phyloP scores from a whole-genome alignment of 2,888 invertebrate genomes.

The Cataglyphis rosenhaueri region DNA sequence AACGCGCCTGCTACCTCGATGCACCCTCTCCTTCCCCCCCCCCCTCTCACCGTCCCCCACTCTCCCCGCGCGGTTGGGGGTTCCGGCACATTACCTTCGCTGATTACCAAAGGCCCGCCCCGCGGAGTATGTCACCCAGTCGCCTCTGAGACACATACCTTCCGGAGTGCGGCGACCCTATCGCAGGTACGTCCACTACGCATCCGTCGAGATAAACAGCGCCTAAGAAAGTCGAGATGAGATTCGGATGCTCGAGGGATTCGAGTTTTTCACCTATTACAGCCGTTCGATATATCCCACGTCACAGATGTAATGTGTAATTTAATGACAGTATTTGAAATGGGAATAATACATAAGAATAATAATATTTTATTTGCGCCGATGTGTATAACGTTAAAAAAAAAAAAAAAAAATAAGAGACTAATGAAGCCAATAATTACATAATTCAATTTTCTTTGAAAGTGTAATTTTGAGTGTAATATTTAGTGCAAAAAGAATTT shows the following conservation, averaged over 20 bases:
- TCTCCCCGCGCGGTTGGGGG: slow-evolving; percentile 70
- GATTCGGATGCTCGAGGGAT: neutral
- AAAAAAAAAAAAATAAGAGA: neutral
- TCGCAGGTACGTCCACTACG: slow-evolving; percentile 43
- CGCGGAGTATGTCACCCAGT: slow-evolving; percentile 83
- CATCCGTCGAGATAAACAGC: slow-evolving; percentile 56
- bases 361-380: neutral
- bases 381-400: neutral
- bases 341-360: neutral
- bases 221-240: slow-evolving; percentile 56
- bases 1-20: slow-evolving; percentile 71
- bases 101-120: slow-evolving; percentile 83
- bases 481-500: neutral
- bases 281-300: neutral
- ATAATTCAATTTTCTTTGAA: neutral
- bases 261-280: neutral
- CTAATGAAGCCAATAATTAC: neutral
- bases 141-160: slow-evolving; percentile 81
- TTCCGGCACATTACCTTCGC: slow-evolving; percentile 85
- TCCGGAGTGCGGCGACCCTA: slow-evolving; percentile 69
- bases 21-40: slow-evolving; percentile 47
- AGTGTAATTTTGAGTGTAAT: neutral
- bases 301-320: neutral
- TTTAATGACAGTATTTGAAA: neutral
- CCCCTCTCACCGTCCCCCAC: slow-evolving; percentile 36